Evolutionary conservation across 1,140 invertebrate species (phyloP).

Genomic region (Holcopasites calliopsidis): DNA sequence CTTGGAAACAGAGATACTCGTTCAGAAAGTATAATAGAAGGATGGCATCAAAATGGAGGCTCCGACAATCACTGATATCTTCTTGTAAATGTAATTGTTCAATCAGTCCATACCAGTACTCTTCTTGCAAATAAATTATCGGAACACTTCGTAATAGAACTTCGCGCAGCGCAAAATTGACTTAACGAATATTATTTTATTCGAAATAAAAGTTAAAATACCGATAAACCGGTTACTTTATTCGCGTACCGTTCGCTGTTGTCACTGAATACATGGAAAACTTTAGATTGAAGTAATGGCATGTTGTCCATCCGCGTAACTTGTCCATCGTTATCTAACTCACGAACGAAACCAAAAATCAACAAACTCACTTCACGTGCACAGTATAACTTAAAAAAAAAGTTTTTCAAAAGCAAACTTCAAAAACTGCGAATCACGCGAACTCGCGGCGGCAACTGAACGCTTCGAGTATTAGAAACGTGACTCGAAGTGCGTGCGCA

Average conservation of each 20-base stretch:
- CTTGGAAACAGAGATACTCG: neutral
- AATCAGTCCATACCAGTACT: neutral
- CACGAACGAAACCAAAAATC: too few relatives aligned
- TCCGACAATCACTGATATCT: neutral
- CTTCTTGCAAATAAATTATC: too few relatives aligned
- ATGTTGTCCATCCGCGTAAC: too few relatives aligned
- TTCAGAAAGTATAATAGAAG: neutral
- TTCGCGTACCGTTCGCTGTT: neutral
- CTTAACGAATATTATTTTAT: neutral
- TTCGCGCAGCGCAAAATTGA: too few relatives aligned
- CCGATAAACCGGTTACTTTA: neutral
- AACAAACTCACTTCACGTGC: too few relatives aligned
- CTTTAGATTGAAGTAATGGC: too few relatives aligned
- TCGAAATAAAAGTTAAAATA: neutral
- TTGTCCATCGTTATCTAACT: neutral
- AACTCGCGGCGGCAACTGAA: slow-evolving; percentile 56
- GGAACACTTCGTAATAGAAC: neutral
- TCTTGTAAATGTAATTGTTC: neutral
- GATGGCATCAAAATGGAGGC: neutral
- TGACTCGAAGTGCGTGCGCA: slow-evolving; percentile 62
- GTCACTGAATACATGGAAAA: neutral
- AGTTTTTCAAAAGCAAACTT: slow-evolving; percentile 1
- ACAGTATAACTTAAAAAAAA: neutral
- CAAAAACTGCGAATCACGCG: slow-evolving; percentile 53
- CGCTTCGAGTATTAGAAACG: slow-evolving; percentile 48